phyloP scores from a whole-genome alignment of 1,140 invertebrate species.

The Lysiphlebus fabarum region DNA sequence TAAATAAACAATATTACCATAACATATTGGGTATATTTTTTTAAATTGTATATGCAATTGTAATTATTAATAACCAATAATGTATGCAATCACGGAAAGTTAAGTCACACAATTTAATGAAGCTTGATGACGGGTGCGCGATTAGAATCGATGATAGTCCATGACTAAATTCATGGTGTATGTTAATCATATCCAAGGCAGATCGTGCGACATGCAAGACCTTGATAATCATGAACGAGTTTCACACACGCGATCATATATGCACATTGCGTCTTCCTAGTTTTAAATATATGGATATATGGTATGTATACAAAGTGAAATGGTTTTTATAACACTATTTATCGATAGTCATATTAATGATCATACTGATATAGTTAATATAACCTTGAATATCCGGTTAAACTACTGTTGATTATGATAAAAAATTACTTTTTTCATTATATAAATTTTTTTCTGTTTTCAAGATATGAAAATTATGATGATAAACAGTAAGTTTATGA shows the following conservation, averaged over 20 bases:
- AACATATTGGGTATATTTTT: no score
- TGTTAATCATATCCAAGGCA: constrained; percentile 9
- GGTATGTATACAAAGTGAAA: not conserved
- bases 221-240: constrained; percentile 17
- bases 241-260: constrained; percentile 17
- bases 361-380: no score
- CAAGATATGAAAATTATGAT: no score
- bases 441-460: no score
- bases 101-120: not conserved
- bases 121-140: not conserved
- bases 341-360: not conserved
- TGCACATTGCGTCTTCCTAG: not conserved
- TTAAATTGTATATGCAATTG: no score
- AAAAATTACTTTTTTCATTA: no score
- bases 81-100: no score
- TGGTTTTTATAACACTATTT: not conserved
- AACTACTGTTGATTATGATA: no score
- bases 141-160: constrained; percentile 9
- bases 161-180: constrained; percentile 14
- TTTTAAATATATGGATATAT: constrained; percentile 11
- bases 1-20: no score
- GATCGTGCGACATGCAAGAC: constrained; percentile 19
- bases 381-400: no score
- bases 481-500: no score
- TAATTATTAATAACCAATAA: no score